phyloP scores from a whole-genome alignment of 2,797 vertebrate species.

The Sciurus carolinensis region DNA sequence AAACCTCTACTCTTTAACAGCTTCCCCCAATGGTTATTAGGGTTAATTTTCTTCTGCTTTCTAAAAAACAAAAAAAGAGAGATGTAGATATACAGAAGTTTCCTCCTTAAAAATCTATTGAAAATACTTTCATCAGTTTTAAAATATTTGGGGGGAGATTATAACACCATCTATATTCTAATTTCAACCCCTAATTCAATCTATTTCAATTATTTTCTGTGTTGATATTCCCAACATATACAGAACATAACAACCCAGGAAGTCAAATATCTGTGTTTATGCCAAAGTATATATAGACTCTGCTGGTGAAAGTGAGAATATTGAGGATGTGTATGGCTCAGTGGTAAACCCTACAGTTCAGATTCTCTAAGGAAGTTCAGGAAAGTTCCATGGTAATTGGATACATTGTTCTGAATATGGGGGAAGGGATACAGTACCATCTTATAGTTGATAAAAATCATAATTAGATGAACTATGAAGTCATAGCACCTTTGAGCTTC shows the following conservation, averaged over 20 bases:
- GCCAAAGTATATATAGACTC: not conserved
- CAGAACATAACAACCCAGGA: not conserved
- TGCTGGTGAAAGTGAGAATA: slow-evolving; percentile 7
- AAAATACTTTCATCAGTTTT: slow-evolving; percentile 6
- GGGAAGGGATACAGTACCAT: not conserved
- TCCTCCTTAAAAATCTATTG: slow-evolving; percentile 9
- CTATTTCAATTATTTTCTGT: slow-evolving; percentile 48
- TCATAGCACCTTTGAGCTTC: not conserved
- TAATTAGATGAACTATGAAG: not conserved
- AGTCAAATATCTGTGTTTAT: not conserved
- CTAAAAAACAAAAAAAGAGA: not conserved
- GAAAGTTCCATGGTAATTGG: not conserved
- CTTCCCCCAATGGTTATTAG: not conserved
- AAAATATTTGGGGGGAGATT: slow-evolving; percentile 35
- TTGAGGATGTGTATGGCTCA: not conserved
- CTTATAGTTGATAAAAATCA: not conserved
- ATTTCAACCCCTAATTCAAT: slow-evolving; percentile 13
- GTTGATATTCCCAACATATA: slow-evolving; percentile 14
- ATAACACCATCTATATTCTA: not conserved
- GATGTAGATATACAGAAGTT: not conserved
- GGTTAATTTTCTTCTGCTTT: slow-evolving; percentile 30
- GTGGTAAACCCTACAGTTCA: not conserved
- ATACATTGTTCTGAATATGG: not conserved
- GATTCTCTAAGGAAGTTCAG: not conserved
- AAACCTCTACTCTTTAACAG: not conserved